These are phyloP conservation scores for Limonius californicus DNA, from an alignment of 1,140 invertebrate species.

Conservation along the genomic window DNA sequence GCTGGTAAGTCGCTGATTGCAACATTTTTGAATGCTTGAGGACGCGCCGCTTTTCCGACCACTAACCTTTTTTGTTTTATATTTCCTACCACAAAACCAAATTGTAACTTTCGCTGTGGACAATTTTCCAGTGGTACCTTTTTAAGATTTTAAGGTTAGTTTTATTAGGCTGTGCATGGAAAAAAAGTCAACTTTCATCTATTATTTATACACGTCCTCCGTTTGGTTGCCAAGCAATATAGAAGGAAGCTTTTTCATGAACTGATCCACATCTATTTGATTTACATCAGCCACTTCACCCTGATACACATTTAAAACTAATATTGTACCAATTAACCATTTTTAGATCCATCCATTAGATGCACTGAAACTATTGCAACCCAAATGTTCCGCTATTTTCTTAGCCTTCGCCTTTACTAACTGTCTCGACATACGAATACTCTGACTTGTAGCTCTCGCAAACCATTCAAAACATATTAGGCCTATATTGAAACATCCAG, in stretches of 20 bases:
- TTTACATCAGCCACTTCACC: slow-evolving; percentile 5
- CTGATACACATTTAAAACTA: not conserved
- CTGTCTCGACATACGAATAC: not conserved
- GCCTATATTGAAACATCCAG: not conserved
- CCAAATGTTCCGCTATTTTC: too few relatives aligned
- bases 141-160: too few relatives aligned
- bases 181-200: not conserved
- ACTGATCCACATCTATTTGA: not conserved
- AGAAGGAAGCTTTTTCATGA: not conserved
- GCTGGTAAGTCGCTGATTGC: too few relatives aligned
- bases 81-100: too few relatives aligned
- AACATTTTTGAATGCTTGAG: too few relatives aligned
- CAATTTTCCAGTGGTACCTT: too few relatives aligned
- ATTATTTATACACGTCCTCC: not conserved
- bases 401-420: not conserved
- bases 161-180: not conserved
- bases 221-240: not conserved
- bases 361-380: not conserved
- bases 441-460: slow-evolving; percentile 2
- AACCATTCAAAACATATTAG: not conserved
- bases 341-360: slow-evolving; percentile 2
- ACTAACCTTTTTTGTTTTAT: too few relatives aligned
- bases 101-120: too few relatives aligned
- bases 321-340: not conserved
- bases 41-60: too few relatives aligned